A percentile compares a stretch with the other conserved stretches of the same genome.
phyloP scores from a whole-genome alignment of 2,113 vertebrate species.

The Mandrillus leucophaeus region DNA sequence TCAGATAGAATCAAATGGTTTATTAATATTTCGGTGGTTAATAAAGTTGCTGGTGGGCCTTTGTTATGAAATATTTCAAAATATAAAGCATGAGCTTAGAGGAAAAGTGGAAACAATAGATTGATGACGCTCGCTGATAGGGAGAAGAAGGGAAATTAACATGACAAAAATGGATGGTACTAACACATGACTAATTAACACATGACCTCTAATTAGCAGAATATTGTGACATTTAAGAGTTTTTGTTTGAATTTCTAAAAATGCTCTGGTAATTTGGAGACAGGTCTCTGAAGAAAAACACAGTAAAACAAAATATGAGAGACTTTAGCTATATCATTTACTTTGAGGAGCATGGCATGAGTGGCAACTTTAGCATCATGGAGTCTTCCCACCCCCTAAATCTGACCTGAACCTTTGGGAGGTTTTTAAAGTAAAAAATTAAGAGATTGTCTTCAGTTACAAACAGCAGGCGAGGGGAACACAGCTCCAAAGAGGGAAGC shows the following conservation, averaged over 20 bases:
- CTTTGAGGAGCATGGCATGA: not conserved
- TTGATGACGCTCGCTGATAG: not conserved
- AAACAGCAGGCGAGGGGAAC: not conserved
- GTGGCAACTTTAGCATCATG: not conserved
- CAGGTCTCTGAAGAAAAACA: not conserved
- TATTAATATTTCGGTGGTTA: not conserved
- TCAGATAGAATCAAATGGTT: not conserved
- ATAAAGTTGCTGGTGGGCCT: not conserved
- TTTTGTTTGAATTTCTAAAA: conserved; percentile 37
- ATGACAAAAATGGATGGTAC: not conserved
- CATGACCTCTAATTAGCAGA: not conserved
- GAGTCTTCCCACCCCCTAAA: not conserved
- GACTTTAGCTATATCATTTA: not conserved
- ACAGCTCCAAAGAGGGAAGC: not conserved
- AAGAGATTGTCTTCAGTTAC: not conserved
- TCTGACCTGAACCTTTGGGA: not conserved
- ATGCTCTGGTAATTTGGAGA: not conserved
- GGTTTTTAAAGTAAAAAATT: not conserved
- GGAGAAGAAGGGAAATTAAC: not conserved
- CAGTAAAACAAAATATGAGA: not conserved
- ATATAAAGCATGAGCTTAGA: not conserved
- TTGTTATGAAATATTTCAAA: conserved; percentile 15
- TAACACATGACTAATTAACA: not conserved
- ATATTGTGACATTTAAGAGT: not conserved
- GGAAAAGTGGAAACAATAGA: not conserved